Percentiles rank a stretch among this genome's conserved stretches.
Evolutionary conservation across 2,797 vertebrate species (phyloP).

Genomic region (Falco novaeseelandiae): DNA sequence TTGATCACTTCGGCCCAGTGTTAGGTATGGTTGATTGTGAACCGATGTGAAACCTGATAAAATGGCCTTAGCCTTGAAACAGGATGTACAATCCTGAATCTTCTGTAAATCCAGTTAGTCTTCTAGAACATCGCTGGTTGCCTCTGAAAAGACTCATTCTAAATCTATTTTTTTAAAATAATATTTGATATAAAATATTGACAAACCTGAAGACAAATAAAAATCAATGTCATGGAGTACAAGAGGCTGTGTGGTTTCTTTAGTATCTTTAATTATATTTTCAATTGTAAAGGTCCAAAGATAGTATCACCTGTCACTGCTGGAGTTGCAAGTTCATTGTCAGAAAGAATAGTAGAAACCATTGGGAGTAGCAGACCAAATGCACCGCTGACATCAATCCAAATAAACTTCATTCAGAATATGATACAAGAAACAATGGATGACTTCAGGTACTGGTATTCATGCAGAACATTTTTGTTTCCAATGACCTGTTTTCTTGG

Average conservation of each 20-base stretch:
- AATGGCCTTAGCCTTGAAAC: neutral
- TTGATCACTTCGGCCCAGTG: neutral
- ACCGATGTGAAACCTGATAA: neutral
- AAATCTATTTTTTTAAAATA: neutral
- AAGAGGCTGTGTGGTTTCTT: neutral
- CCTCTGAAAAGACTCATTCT: neutral
- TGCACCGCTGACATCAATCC: constrained; percentile 89
- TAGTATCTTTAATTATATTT: neutral
- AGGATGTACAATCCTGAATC: neutral
- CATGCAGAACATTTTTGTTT: neutral
- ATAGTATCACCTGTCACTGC: constrained; percentile 70
- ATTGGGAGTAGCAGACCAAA: constrained; percentile 80
- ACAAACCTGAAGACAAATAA: neutral
- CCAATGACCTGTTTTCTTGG: neutral
- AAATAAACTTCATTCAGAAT: constrained; percentile 94
- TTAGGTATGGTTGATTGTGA: neutral
- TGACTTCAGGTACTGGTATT: constrained; percentile 88
- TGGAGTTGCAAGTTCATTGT: constrained; percentile 82
- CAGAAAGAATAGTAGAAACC: constrained; percentile 86
- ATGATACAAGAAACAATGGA: constrained; percentile 97
- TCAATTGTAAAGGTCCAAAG: constrained; percentile 71
- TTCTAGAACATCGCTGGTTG: neutral
- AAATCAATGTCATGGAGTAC: neutral
- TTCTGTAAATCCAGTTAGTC: neutral
- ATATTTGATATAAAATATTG: neutral